Conservation (phyloP, 2,113 vertebrate species). For the Crotophaga sulcirostris region DNA sequence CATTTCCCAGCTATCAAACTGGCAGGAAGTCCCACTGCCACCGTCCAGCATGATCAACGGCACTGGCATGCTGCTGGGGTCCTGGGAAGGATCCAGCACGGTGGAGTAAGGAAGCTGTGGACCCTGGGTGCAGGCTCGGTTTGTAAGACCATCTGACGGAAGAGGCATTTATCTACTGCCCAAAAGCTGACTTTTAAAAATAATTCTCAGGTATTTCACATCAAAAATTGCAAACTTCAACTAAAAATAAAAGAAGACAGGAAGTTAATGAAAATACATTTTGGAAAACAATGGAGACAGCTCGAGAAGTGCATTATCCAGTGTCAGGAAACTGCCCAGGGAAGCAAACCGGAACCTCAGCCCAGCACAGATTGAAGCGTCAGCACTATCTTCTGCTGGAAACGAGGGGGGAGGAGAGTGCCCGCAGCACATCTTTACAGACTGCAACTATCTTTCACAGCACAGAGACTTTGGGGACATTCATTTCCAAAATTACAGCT, state of each 20-base stretch:
- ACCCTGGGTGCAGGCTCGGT: neutral
- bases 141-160: neutral
- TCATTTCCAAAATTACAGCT: slow-evolving; percentile 41
- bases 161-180: slow-evolving; percentile 39
- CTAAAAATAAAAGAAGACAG: slow-evolving; percentile 72
- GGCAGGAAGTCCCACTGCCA: neutral
- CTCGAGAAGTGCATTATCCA: slow-evolving; percentile 62
- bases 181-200: slow-evolving; percentile 63
- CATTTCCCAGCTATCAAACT: neutral
- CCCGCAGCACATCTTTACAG: neutral
- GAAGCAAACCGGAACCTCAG: slow-evolving; percentile 67
- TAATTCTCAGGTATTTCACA: slow-evolving; percentile 64
- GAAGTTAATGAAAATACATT: slow-evolving; percentile 68
- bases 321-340: slow-evolving; percentile 69
- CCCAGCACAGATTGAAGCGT: slow-evolving; percentile 31
- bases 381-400: slow-evolving; percentile 59
- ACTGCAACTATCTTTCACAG: slow-evolving; percentile 24
- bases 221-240: slow-evolving; percentile 69
- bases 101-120: neutral
- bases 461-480: neutral
- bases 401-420: slow-evolving; percentile 21
- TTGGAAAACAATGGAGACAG: slow-evolving; percentile 66
- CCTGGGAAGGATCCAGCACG: neutral
- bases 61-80: neutral
- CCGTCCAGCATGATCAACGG: neutral